A percentile compares a stretch with the other conserved stretches of the same genome.
These are phyloP conservation scores for Machimus atricapillus DNA, from an alignment of 2,888 invertebrate genomes.

Conservation along the genomic window DNA sequence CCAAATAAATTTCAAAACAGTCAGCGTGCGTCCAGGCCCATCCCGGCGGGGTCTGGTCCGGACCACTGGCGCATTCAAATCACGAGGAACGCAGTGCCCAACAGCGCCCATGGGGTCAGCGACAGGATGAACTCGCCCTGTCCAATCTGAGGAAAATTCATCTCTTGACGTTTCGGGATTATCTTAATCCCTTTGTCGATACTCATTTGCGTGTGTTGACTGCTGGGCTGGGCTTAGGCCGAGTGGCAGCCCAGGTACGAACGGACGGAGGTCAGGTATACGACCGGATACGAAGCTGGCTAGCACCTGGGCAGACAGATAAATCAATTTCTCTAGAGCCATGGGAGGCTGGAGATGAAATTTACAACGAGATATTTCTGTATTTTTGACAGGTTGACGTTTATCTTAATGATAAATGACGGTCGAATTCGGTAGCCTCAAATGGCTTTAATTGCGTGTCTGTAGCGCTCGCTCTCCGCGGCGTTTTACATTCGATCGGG, in stretches of 20 bases:
- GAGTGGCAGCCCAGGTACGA: neutral
- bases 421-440: conserved; percentile 50
- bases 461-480: neutral
- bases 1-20: neutral
- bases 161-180: conserved; percentile 24
- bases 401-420: conserved; percentile 51
- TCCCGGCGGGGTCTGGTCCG: neutral
- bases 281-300: conserved; percentile 42
- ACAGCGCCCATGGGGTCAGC: neutral
- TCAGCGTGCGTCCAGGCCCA: neutral
- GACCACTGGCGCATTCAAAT: neutral
- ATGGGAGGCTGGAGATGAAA: conserved; percentile 46
- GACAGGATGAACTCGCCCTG: neutral
- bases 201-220: conserved; percentile 37
- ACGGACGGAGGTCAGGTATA: conserved; percentile 27
- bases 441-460: conserved; percentile 49
- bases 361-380: conserved; percentile 50
- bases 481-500: neutral
- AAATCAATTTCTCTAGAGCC: conserved; percentile 49
- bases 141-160: conserved; percentile 8
- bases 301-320: conserved; percentile 50
- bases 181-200: conserved; percentile 35
- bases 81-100: neutral
- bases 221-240: conserved; percentile 1
- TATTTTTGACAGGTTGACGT: conserved; percentile 51